A percentile compares a stretch with the other conserved stretches of the same genome.
phyloP scores from a whole-genome alignment of 2,113 vertebrate genomes.

The Nesoenas mayeri region DNA sequence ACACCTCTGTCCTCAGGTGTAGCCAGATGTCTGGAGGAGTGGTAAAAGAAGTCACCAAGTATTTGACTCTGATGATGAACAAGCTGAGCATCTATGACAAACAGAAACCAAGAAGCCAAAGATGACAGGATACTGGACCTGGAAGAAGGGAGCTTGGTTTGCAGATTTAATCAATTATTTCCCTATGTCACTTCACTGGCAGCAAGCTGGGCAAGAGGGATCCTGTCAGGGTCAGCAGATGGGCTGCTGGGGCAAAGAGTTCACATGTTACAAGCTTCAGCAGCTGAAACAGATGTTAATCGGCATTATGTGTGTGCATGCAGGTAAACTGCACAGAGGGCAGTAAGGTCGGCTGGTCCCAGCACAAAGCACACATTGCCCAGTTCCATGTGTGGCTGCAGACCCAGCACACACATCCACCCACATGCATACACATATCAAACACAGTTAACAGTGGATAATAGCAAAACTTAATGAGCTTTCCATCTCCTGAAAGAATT shows the following conservation, averaged over 20 bases:
- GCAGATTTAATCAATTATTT: background rate
- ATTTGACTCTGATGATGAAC: background rate
- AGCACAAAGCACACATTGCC: accelerated
- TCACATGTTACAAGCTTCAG: background rate
- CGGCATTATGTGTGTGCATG: accelerated
- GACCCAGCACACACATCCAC: background rate
- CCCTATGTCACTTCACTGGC: background rate
- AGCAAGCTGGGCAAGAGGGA: background rate
- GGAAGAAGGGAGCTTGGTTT: background rate
- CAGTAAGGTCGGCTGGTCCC: background rate
- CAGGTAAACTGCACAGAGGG: background rate
- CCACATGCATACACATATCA: background rate
- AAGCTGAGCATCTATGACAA: background rate
- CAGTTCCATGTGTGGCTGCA: background rate
- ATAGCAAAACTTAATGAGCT: background rate
- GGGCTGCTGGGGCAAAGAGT: background rate
- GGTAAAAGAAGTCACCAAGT: background rate
- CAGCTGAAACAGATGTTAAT: background rate
- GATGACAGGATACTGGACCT: accelerated
- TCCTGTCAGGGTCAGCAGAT: background rate
- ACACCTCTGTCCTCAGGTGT: background rate
- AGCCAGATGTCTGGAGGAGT: background rate
- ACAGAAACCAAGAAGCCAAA: background rate
- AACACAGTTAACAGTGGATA: background rate
- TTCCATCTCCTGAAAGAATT: background rate